These are phyloP conservation scores for Choreutis nemorana DNA, from an alignment of 2,888 invertebrate species.

Conservation along the genomic window DNA sequence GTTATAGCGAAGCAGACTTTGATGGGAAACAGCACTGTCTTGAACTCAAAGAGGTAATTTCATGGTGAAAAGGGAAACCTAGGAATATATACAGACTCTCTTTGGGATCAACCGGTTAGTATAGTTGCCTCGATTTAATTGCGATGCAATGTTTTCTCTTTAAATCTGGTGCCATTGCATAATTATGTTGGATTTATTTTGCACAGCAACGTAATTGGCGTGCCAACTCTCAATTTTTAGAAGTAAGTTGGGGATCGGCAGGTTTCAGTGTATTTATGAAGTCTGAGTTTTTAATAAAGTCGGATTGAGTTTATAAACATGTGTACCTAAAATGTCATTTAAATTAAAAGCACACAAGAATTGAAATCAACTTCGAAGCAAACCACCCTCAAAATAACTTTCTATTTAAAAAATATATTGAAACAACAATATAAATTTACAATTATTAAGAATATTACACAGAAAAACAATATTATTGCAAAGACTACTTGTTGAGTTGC, in stretches of 20 bases:
- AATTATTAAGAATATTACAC: no score
- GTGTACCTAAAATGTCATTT: no score
- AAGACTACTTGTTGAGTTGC: no score
- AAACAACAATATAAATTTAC: no score
- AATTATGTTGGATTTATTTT: slow-evolving; percentile 9
- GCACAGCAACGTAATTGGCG: slow-evolving; percentile 8
- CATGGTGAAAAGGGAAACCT: background rate
- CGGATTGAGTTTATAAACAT: no score
- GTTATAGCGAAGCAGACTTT: background rate
- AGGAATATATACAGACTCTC: background rate
- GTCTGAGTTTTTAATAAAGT: no score
- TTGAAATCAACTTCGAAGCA: no score
- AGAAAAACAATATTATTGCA: no score
- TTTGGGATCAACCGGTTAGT: background rate
- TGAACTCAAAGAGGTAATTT: background rate
- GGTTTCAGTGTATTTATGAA: slow-evolving; percentile 14
- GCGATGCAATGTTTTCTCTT: background rate
- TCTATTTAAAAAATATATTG: no score
- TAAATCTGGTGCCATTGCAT: slow-evolving; percentile 9
- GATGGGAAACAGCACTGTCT: background rate
- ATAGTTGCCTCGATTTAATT: background rate
- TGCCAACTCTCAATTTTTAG: slow-evolving; percentile 12
- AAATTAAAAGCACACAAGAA: no score
- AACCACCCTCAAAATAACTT: no score
- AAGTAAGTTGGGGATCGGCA: slow-evolving; percentile 12